Evolutionary conservation across 2,888 invertebrate species (phyloP), one percentile per base, ranked within the genome.

Genomic region (Mimachlamys varia): DNA sequence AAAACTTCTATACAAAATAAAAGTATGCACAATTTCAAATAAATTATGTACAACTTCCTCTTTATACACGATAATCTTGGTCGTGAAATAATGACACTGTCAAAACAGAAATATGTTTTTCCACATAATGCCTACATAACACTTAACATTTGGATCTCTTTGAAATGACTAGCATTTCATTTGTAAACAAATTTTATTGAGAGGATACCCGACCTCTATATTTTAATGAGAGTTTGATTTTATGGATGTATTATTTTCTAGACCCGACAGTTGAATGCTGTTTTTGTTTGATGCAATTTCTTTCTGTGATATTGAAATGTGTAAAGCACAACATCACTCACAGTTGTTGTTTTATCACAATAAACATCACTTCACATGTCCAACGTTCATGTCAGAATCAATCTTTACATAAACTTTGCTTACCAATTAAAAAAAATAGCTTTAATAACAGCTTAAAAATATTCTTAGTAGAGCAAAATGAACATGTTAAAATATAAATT

Each of bases 1-100:
- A 76, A 76, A 10, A 58, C 7, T 27, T 27, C 13, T 27, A n/a
- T 76, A 76, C 33, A 33, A 76, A 12, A 76, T 76, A 76, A 76
- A 76, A 76, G 76, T 33, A 76, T 76, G 33, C 76, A 76, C 76
- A 76, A n/a, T n/a, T n/a, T n/a, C n/a, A n/a, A 76, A 76, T 76
- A 76, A 76, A 76, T 76, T 76, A 76, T 76, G 13, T 76, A 76
- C 76, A 76, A 33, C 76, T 33, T 33, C 33, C 33, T 13, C 2
- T 76, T 33, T 76, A 76, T 76, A 76, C 76, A 76, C 27, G 12
- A 76, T 76, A 33, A 76, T 10, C 33, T 76, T 76, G 27, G 76
- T 33, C 33, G 2, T 7, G 22, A 27, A 76, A 76, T 33, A 33
- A 33, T 76, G 76, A 76, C 76, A 7, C 15, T 27, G 27, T 7